Evolutionary conservation across 1,140 invertebrate genomes (phyloP), one percentile per base, ranked within the genome.

Genomic region (Akabosia matsudoensis): DNA sequence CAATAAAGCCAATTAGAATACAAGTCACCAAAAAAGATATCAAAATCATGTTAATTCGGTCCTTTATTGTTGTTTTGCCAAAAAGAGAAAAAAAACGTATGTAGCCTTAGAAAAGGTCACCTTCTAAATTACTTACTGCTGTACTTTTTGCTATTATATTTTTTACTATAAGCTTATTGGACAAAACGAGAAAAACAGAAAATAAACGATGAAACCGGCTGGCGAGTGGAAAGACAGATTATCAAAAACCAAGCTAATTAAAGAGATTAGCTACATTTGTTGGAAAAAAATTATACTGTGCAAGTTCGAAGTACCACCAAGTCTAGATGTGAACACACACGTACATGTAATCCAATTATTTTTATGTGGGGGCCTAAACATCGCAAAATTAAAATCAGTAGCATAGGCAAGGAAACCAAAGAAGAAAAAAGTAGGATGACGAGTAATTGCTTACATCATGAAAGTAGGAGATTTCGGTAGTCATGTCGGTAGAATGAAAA

Each of bases 401-500:
- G 37, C 7, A 45, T 18, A 10, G 18, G 18, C 37, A 45, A 18
- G 18, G 37, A 10, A 45, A 18, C 37, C 18, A 18, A 45, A 45
- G 37, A 45, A 45, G 18, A 18, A 18, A 10, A 45, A 45, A 45
- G 37, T 10, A 10, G 18, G 18, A 45, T 45, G 7, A 45, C 7
- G 18, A 45, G 54, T 7, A 3, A 22, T 56, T 34, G 72, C 77
- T 76, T 78, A 78, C 77, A 71, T 80, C 77, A 67, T 78, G 79
- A 73, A 80, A 79, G 51, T 79, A 79, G 18, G 78, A 79, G 64
- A 79, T 79, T 75, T 79, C 78, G n/a, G 78, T 77, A n/a, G 78
- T 74, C 78, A 75, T 61, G 26, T 61, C 61, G 7, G 61, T 22
- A 7, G 45, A 24, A 22, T 45, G 30, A 73, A 37, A 52, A 73